Evolutionary conservation across 2,113 vertebrate species (phyloP), one percentile per base, ranked within the genome.

Genomic region (Beaufortia kweichowensis): DNA sequence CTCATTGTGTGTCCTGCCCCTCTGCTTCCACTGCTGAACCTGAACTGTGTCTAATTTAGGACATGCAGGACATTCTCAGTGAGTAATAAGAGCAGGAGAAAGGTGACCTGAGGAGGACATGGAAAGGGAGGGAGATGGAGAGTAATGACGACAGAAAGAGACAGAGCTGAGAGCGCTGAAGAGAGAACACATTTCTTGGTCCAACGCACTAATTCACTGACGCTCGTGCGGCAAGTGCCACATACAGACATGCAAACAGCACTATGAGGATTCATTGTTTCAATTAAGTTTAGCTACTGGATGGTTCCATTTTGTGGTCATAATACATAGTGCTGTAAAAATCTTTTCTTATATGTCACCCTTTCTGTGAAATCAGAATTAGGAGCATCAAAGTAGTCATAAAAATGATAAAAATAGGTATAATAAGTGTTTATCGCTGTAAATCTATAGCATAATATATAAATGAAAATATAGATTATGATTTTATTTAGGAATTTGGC

Each of bases 161-260:
- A 80, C 43, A 46, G 56, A 63, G 33, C 64, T 21, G 5, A 28
- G 29, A 41, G 75, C 28, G 74, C 15, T 65, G 28, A 41, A 14
- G 6, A 24, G 31, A 41, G 75, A 66, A 63, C 9, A 53, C 9
- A 75, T 79, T 74, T 66, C 43, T 46, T 59, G 43, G 28, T 64
- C 50, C 69, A 61, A 62, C 80, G 77, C 68, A 76, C 76, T 79
- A 55, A 77, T 80, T 75, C 72, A 70, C 33, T 56, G 43, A 75
- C 57, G 48, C 67, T 59, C 57, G 24, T 21, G 31, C 46, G 43
- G 48, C 24, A 59, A 48, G 21, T 33, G 12, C 17, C 43, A 65
- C 74, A 64, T 57, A 56, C 64, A 61, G 46, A 77, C 62, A 39
- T 39, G 41, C 9, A 21, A 29, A 41, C 31, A 76, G 76, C 41